Conservation (phyloP, 2,797 vertebrate genomes). For the Pristis pectinata region DNA sequence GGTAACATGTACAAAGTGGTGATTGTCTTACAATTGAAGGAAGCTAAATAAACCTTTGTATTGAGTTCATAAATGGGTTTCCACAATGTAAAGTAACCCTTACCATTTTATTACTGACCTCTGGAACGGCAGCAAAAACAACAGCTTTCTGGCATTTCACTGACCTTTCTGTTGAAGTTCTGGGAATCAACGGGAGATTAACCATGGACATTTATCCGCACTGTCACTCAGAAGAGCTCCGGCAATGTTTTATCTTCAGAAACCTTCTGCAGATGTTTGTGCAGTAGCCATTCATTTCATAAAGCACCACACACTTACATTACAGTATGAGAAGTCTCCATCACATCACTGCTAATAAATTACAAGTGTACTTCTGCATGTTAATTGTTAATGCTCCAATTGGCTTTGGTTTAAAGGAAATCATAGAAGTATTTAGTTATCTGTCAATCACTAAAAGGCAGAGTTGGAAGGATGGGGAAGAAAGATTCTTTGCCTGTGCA, state of each 20-base stretch:
- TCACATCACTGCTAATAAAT: not conserved
- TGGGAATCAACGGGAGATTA: not conserved
- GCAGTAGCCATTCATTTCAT: not conserved
- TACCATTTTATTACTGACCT: not conserved
- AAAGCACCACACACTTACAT: not conserved
- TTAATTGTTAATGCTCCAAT: not conserved
- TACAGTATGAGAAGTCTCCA: not conserved
- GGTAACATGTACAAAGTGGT: not conserved
- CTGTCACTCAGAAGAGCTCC: not conserved
- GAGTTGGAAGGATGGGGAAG: too few relatives aligned
- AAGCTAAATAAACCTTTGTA: not conserved
- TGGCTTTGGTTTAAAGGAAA: too few relatives aligned
- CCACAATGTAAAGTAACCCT: not conserved
- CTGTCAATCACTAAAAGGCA: not conserved
- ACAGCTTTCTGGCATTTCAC: not conserved
- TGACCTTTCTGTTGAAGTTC: not conserved
- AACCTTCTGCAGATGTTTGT: too few relatives aligned
- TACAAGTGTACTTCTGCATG: not conserved
- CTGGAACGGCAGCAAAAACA: not conserved
- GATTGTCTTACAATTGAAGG: not conserved
- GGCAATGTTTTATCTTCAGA: not conserved
- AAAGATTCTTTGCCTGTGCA: not conserved
- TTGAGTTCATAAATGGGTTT: not conserved
- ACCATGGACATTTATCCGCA: not conserved
- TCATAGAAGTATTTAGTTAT: not conserved